Evolutionary conservation across 2,888 invertebrate genomes (phyloP).

Genomic region (Oscheius sp.): DNA sequence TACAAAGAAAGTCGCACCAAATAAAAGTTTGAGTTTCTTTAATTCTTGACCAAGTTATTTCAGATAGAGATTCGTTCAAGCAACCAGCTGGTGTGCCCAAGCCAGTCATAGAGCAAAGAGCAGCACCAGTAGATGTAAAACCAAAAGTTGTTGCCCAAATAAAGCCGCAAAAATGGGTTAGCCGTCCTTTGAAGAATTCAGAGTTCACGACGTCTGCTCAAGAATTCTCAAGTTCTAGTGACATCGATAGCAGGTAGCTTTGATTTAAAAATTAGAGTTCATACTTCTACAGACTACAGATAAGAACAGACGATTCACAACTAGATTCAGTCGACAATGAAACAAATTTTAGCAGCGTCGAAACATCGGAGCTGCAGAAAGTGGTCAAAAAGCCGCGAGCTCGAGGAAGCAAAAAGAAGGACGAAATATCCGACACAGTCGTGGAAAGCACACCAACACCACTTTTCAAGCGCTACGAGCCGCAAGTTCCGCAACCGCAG

Average conservation of each 20-base stretch:
- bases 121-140: too few relatives aligned
- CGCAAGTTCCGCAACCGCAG: conserved; percentile 30
- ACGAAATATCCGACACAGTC: neutral
- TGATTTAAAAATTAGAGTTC: neutral
- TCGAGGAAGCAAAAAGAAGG: too few relatives aligned
- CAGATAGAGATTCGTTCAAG: too few relatives aligned
- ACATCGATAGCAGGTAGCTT: conserved; percentile 8
- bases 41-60: too few relatives aligned
- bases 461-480: conserved; percentile 24
- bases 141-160: too few relatives aligned
- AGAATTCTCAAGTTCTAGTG: conserved; percentile 2
- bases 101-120: too few relatives aligned
- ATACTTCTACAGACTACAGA: neutral
- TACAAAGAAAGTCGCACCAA: neutral
- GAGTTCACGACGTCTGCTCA: neutral
- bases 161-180: neutral
- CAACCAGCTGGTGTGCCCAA: too few relatives aligned
- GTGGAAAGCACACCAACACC: conserved; percentile 26
- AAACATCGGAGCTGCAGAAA: neutral
- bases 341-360: too few relatives aligned
- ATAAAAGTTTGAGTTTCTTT: too few relatives aligned
- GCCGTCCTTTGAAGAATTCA: neutral
- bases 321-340: neutral
- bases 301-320: neutral
- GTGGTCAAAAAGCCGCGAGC: neutral